Evolutionary conservation across 2,113 vertebrate genomes (phyloP), one percentile per base, ranked within the genome.

Genomic region (Oxyura jamaicensis): DNA sequence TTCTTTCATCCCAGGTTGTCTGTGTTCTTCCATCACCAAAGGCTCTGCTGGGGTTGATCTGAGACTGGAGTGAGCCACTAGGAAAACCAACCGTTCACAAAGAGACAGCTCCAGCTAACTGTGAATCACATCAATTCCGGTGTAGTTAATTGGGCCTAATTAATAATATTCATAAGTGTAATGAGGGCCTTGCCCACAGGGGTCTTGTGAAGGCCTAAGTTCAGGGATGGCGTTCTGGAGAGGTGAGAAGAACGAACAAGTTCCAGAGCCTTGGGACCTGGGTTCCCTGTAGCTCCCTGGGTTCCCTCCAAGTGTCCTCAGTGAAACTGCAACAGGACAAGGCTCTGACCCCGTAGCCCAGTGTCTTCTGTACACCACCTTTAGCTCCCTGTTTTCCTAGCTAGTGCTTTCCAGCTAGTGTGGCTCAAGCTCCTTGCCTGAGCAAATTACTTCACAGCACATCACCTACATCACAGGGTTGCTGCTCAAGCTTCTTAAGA

Each of bases 111-210:
- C 62, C 42, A 53, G 56, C 69, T 94, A 80, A 79, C 93, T 63
- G 65, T 39, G 83, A 95, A 58, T 68, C 83, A 65, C 62, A 63
- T 93, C 33, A 86, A 84, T 71, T 93, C 76, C 73, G 39, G 48
- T 81, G 67, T 50, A 81, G 69, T 78, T 95, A 93, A 95, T 87
- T 95, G 69, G 69, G 44, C 74, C 69, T 91, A 82, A 89, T 95
- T 96, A 94, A 96, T 96, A 53, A 48, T 91, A 93, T 86, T 92
- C 56, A 23, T 79, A 83, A 86, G 41, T 52, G 76, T 89, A 89
- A 89, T 16, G 66, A 96, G 60, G 66, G 60, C 60, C 52, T 90
- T 92, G 80, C 72, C 69, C 68, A 81, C 41, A 71, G 76, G 86
- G 65, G 80, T 96, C 89, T 96, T 19, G 18, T 7, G 7, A 73